phyloP scores from a whole-genome alignment of 2,888 invertebrate species.

The Eupithecia subumbrata region DNA sequence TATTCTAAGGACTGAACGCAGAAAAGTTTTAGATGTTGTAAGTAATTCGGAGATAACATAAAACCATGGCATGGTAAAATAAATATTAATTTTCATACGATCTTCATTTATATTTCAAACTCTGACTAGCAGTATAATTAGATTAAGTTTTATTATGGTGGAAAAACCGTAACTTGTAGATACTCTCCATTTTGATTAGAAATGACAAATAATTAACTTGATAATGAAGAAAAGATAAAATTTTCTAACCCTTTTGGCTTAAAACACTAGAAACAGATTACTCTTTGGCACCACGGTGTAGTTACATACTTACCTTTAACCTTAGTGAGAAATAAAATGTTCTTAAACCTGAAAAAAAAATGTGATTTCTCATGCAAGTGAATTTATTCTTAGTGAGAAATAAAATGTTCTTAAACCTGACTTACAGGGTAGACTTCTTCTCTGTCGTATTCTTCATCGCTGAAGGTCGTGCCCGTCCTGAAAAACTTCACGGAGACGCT shows the following conservation, averaged over 20 bases:
- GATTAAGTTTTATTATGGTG: neutral
- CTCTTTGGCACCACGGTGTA: too few species aligned
- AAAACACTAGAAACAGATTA: too few species aligned
- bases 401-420: too few species aligned
- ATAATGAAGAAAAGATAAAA: neutral
- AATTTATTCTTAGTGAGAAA: too few species aligned
- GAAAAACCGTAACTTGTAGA: neutral
- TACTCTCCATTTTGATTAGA: neutral
- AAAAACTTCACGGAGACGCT: too few species aligned
- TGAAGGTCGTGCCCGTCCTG: too few species aligned
- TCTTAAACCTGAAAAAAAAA: too few species aligned
- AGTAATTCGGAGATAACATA: neutral
- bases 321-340: too few species aligned
- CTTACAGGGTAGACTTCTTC: too few species aligned
- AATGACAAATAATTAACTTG: neutral
- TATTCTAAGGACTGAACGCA: slow-evolving; percentile 57
- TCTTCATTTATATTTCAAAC: neutral
- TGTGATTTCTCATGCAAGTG: too few species aligned
- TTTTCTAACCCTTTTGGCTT: neutral
- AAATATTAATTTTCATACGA: neutral
- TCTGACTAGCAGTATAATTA: neutral
- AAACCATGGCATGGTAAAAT: neutral
- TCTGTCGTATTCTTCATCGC: too few species aligned
- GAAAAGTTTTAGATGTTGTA: slow-evolving; percentile 38
- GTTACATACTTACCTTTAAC: too few species aligned